Conservation (phyloP, 2,888 invertebrate species). For the Saturnia japonica region DNA sequence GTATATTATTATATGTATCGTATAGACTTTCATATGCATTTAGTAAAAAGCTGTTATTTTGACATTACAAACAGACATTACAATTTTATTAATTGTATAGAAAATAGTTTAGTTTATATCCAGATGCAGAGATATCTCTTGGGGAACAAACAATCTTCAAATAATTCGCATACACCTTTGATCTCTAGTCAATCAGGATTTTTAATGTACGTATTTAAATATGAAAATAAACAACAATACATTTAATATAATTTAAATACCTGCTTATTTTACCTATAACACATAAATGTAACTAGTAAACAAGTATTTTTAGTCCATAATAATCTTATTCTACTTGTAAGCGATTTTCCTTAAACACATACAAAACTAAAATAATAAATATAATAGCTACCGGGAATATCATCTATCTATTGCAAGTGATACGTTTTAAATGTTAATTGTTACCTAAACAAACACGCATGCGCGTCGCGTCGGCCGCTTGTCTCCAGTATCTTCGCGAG, state of each 20-base stretch:
- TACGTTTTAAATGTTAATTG: slow-evolving; percentile 9
- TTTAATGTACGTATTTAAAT: too few relatives aligned
- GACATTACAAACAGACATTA: too few relatives aligned
- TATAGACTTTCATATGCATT: too few relatives aligned
- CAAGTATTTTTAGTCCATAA: background rate
- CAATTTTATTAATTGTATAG: too few relatives aligned
- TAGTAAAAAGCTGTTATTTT: too few relatives aligned
- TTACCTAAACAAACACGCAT: background rate
- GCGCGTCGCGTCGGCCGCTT: slow-evolving; percentile 1
- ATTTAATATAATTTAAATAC: background rate
- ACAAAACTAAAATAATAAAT: slow-evolving; percentile 3
- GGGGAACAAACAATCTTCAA: too few relatives aligned
- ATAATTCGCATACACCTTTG: too few relatives aligned
- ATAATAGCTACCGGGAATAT: background rate
- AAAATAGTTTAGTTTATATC: too few relatives aligned
- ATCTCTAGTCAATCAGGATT: too few relatives aligned
- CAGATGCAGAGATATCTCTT: too few relatives aligned
- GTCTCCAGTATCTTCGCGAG: slow-evolving; percentile 15
- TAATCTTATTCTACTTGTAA: background rate
- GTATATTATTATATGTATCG: too few relatives aligned
- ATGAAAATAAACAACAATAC: too few relatives aligned
- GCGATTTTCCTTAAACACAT: background rate
- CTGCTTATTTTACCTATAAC: background rate
- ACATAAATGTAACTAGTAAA: background rate
- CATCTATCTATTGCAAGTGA: background rate